Conservation (phyloP, 2,113 vertebrate genomes). For the Paramisgurnus dabryanus region DNA sequence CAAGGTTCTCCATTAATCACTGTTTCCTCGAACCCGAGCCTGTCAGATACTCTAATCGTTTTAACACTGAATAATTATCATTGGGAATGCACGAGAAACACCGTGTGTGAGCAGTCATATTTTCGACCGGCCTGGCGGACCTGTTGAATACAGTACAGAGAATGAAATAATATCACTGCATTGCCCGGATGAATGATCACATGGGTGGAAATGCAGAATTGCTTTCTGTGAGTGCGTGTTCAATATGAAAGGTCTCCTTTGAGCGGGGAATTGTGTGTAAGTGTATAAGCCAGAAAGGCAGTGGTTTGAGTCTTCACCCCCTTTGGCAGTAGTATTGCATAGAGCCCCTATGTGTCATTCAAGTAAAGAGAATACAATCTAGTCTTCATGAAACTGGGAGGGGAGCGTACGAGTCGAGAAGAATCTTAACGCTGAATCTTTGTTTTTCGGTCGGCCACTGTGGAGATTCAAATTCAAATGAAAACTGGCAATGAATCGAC, state of each 20-base stretch:
- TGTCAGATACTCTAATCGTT: conserved; percentile 53
- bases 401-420: conserved; percentile 67
- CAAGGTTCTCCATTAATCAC: conserved; percentile 52
- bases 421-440: conserved; percentile 84
- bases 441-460: conserved; percentile 76
- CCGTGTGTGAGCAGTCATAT: background rate
- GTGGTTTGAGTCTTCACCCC: conserved; percentile 9
- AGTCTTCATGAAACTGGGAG: conserved; percentile 80
- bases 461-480: conserved; percentile 92
- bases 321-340: background rate
- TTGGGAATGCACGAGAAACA: conserved; percentile 1
- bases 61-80: conserved; percentile 49
- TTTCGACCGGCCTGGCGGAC: conserved; percentile 5
- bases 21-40: conserved; percentile 41
- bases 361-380: conserved; percentile 82
- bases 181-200: conserved; percentile 56
- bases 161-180: conserved; percentile 39
- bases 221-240: conserved; percentile 13
- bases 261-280: background rate
- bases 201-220: background rate
- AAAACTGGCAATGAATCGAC: conserved; percentile 79
- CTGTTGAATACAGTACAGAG: conserved; percentile 17
- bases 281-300: conserved; percentile 17
- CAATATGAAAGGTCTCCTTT: conserved; percentile 16
- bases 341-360: conserved; percentile 77